phyloP scores from a whole-genome alignment of 2,888 invertebrate genomes.

The Empis livida region DNA sequence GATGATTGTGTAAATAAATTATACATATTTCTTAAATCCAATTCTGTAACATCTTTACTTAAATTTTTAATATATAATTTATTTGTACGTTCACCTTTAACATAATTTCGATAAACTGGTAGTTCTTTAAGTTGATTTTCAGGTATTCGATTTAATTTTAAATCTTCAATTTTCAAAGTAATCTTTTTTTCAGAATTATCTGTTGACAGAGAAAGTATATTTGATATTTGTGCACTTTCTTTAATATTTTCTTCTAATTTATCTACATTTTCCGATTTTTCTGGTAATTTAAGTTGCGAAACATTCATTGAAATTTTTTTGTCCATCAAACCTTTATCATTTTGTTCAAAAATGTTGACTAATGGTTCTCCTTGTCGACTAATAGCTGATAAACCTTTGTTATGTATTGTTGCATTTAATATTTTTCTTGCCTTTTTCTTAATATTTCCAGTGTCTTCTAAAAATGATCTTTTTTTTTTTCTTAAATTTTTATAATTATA shows the following conservation, averaged over 20 bases:
- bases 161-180: constrained; percentile 37
- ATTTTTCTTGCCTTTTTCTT: constrained; percentile 23
- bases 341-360: background rate
- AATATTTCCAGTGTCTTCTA: constrained; percentile 12
- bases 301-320: constrained; percentile 22
- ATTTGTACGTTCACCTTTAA: constrained; percentile 64
- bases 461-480: constrained; percentile 11
- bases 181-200: constrained; percentile 7
- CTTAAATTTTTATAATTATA: constrained; percentile 12
- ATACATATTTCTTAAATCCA: constrained; percentile 65
- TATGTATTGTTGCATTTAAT: constrained; percentile 14
- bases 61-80: constrained; percentile 89
- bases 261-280: constrained; percentile 1
- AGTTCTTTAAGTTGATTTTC: constrained; percentile 56
- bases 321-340: no score
- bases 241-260: background rate
- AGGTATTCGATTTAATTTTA: constrained; percentile 55
- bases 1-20: constrained; percentile 41
- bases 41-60: constrained; percentile 60
- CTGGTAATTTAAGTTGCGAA: constrained; percentile 2
- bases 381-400: background rate
- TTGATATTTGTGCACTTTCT: background rate
- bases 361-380: background rate
- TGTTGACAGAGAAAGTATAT: no score
- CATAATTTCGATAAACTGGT: constrained; percentile 76